Percentiles rank a stretch among this genome's conserved stretches.
Evolutionary conservation across 2,888 invertebrate genomes (phyloP).

Genomic region (Stratiomys singularior): DNA sequence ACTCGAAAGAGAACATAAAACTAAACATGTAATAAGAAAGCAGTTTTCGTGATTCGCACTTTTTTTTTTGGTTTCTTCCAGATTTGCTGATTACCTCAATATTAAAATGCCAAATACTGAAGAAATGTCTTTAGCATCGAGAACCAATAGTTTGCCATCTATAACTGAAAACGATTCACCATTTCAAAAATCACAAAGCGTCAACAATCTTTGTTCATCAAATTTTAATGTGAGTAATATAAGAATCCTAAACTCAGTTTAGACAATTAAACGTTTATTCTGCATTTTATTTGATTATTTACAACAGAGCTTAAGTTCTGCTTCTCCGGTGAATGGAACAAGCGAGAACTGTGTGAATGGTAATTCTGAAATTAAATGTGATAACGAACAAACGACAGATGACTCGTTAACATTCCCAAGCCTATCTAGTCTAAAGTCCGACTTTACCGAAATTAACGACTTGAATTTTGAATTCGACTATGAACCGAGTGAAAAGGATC

Average conservation of each 20-base stretch:
- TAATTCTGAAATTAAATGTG: slow-evolving; percentile 4
- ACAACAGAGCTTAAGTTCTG: neutral
- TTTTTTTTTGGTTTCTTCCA: no score
- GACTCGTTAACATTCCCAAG: slow-evolving; percentile 32
- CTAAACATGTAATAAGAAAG: no score
- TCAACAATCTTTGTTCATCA: slow-evolving; percentile 13
- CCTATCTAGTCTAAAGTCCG: slow-evolving; percentile 26
- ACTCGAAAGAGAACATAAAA: no score
- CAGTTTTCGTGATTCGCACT: no score
- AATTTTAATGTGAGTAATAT: slow-evolving; percentile 29
- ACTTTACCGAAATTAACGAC: slow-evolving; percentile 1
- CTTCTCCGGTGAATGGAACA: neutral
- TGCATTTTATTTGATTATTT: neutral
- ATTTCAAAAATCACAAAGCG: slow-evolving; percentile 26
- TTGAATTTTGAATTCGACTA: slow-evolving; percentile 28
- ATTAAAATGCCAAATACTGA: slow-evolving; percentile 37
- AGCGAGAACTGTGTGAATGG: neutral
- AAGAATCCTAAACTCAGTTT: neutral
- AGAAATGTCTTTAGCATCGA: slow-evolving; percentile 11
- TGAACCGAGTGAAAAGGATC: slow-evolving; percentile 28
- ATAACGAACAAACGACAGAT: slow-evolving; percentile 27
- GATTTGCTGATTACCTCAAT: slow-evolving; percentile 36
- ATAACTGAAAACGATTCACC: slow-evolving; percentile 10
- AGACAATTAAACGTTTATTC: no score
- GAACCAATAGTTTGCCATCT: slow-evolving; percentile 37